Percentiles rank a stretch among this genome's conserved stretches.
phyloP scores from a whole-genome alignment of 2,113 vertebrate genomes.

The Pungitius pungitius region DNA sequence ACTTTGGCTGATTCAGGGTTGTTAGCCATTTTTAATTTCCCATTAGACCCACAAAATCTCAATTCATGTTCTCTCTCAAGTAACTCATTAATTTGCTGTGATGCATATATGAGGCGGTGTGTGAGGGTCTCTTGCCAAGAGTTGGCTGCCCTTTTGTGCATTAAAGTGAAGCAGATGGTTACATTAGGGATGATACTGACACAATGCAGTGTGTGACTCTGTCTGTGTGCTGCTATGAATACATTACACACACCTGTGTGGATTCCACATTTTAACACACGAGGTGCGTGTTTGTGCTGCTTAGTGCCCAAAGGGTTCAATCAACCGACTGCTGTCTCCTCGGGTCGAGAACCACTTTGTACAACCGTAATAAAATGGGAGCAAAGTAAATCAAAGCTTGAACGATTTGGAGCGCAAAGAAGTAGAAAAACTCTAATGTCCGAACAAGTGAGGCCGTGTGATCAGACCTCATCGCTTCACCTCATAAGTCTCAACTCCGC shows the following conservation, averaged over 20 bases:
- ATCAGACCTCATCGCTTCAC: too few species aligned
- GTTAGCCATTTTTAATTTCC: conserved; percentile 84
- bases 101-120: conserved; percentile 75
- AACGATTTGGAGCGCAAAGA: conserved; percentile 16
- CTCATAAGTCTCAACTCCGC: conserved; percentile 20
- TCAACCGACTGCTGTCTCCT: not conserved
- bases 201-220: conserved; percentile 54
- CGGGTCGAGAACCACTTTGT: not conserved
- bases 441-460: conserved; percentile 38
- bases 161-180: conserved; percentile 79
- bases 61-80: conserved; percentile 74
- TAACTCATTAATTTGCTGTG: conserved; percentile 82
- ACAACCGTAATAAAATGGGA: conserved; percentile 13
- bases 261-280: conserved; percentile 18
- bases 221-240: conserved; percentile 54
- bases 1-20: conserved; percentile 74
- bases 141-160: conserved; percentile 74
- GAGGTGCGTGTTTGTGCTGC: not conserved
- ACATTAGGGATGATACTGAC: conserved; percentile 75
- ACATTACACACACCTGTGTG: conserved; percentile 41
- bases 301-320: not conserved
- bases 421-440: not conserved
- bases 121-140: conserved; percentile 71
- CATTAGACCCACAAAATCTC: conserved; percentile 76
- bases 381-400: not conserved